phyloP scores from a whole-genome alignment of 1,140 invertebrate genomes.

The Schlechtendalia chinensis region DNA sequence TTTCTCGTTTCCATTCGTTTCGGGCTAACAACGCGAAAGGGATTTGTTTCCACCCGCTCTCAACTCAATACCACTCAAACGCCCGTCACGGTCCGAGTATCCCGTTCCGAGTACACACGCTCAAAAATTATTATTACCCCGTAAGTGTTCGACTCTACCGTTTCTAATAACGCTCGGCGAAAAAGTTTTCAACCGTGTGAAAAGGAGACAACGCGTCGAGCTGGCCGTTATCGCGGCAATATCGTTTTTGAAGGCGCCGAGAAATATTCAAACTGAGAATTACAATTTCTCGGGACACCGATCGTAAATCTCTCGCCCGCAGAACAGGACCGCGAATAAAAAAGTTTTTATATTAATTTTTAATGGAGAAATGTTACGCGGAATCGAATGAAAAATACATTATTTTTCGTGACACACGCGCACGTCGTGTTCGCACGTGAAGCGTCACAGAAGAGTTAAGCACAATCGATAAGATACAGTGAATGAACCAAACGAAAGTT shows the following conservation, averaged over 20 bases:
- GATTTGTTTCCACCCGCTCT: no score
- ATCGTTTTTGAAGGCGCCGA: not conserved
- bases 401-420: not conserved
- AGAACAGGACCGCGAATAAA: slow-evolving; percentile 25
- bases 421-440: not conserved
- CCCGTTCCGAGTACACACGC: not conserved
- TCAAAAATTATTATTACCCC: slow-evolving; percentile 28
- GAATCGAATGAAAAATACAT: slow-evolving; percentile 24
- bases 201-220: not conserved
- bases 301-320: slow-evolving; percentile 30
- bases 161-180: slow-evolving; percentile 27
- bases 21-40: no score
- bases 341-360: slow-evolving; percentile 46
- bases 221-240: not conserved
- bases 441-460: not conserved
- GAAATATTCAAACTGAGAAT: slow-evolving; percentile 7
- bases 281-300: slow-evolving; percentile 11
- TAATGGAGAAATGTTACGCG: slow-evolving; percentile 11
- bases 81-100: not conserved
- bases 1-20: no score
- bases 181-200: slow-evolving; percentile 30
- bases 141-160: not conserved
- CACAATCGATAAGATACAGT: no score
- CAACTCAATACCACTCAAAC: no score
- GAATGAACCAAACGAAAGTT: no score